Evolutionary conservation across 1,140 invertebrate genomes (phyloP).

Genomic region (Microplitis demolitor): DNA sequence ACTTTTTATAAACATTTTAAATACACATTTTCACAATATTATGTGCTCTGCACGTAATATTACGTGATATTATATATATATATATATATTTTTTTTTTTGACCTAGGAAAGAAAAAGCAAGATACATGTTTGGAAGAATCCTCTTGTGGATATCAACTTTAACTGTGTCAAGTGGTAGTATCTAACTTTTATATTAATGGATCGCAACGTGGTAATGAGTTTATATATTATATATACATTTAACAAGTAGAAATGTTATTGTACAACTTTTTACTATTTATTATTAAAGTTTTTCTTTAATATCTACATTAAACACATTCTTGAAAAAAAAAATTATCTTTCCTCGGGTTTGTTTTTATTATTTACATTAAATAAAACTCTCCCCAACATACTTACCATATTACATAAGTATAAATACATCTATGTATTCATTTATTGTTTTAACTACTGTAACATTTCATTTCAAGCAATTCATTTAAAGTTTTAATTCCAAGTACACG

Average conservation of each 20-base stretch:
- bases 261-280: background rate
- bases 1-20: background rate
- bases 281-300: background rate
- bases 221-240: background rate
- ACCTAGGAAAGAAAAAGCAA: constrained; percentile 4
- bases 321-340: background rate
- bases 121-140: background rate
- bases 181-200: constrained; percentile 4
- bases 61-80: no score
- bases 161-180: constrained; percentile 8
- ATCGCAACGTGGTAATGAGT: background rate
- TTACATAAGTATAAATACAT: no score
- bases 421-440: no score
- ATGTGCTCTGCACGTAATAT: background rate
- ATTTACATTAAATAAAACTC: no score
- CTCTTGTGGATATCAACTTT: background rate
- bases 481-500: no score
- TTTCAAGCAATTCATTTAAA: no score
- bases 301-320: background rate
- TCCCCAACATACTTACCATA: no score
- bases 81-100: background rate
- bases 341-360: no score
- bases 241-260: background rate
- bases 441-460: no score
- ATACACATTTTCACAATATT: background rate